Conservation (phyloP, 2,888 invertebrate genomes). For the Bellardia bayeri region DNA sequence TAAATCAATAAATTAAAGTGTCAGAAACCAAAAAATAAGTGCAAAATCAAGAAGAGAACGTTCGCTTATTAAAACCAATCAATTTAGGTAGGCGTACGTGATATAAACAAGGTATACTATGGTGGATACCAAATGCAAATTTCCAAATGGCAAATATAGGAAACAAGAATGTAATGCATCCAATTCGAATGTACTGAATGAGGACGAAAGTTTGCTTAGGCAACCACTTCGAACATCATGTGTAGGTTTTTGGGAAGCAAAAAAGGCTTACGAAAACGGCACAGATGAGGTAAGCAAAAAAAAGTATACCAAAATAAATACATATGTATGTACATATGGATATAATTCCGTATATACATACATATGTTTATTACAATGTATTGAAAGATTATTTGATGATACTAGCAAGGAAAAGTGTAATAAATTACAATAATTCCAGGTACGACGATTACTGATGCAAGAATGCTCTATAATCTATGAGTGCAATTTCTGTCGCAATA, state of each 20-base stretch:
- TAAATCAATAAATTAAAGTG: background rate
- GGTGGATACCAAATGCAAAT: constrained; percentile 62
- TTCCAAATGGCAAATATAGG: constrained; percentile 48
- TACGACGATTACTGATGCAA: constrained; percentile 89
- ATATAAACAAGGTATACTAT: constrained; percentile 45
- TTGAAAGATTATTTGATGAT: too few species aligned
- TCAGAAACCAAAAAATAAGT: background rate
- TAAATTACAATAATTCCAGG: constrained; percentile 85
- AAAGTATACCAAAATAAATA: constrained; percentile 20
- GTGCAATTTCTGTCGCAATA: constrained; percentile 93
- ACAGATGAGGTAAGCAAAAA: constrained; percentile 88
- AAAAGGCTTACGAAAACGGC: constrained; percentile 89
- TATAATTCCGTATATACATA: too few species aligned
- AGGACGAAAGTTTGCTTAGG: constrained; percentile 86
- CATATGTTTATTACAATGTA: too few species aligned
- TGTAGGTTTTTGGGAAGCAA: constrained; percentile 89
- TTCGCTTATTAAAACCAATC: background rate
- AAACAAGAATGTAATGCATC: constrained; percentile 13
- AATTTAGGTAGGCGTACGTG: constrained; percentile 60
- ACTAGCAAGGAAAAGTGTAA: too few species aligned
- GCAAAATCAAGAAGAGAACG: background rate
- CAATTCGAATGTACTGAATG: constrained; percentile 1
- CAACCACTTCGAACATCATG: constrained; percentile 89
- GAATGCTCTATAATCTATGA: constrained; percentile 96
- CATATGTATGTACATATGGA: background rate